Evolutionary conservation across 2,888 invertebrate genomes (phyloP), one percentile per base, ranked within the genome.

Genomic region (Malacosoma neustria): DNA sequence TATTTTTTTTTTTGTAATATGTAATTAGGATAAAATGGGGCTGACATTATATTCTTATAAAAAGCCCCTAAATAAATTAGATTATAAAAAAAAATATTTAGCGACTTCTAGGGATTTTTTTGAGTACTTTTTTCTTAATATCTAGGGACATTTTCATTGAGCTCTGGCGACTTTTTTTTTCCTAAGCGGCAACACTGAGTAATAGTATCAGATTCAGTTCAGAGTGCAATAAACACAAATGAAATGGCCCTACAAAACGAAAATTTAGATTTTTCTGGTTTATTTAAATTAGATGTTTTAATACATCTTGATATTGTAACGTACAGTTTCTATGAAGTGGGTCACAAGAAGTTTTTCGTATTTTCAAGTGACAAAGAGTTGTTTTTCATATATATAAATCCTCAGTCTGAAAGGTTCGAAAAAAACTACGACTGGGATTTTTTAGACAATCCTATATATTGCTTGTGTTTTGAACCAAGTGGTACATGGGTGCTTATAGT

Each of bases 391-490:
- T 81, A 75, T 42, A 72, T 86, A 31, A 66, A 76, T 54, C 55
- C 72, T 3, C 75, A 75, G 45, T 59, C 62, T 2, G 76, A 82
- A 38, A 65, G 79, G 35, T 70, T 64, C 48, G 76, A 79, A 41
- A 74, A 66, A 44, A 72, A 65, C 48, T 79, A 74, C 47, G 79
- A 82, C 46, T 87, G 87, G 87, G 84, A 85, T 59, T 82, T 81
- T 45, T 40, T 73, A 14, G 81, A 84, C 45, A 82, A 84, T 67
- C 81, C 76, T 29, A 88, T 92, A 40, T 88, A 91, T 62, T 91
- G 91, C 60, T 84, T 95, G 67, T 94, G 94, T 68, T 95, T 96
- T 72, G 94, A 95, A 76, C 93, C 94, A 1, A 89, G 91, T 41
- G 95, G 94, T 37, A 90, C 91, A 31, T 93, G 93, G 93, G 77